Base-by-base conservation (phyloP, 2,888 invertebrate genomes). In the Creontiades dilutus region DNA sequence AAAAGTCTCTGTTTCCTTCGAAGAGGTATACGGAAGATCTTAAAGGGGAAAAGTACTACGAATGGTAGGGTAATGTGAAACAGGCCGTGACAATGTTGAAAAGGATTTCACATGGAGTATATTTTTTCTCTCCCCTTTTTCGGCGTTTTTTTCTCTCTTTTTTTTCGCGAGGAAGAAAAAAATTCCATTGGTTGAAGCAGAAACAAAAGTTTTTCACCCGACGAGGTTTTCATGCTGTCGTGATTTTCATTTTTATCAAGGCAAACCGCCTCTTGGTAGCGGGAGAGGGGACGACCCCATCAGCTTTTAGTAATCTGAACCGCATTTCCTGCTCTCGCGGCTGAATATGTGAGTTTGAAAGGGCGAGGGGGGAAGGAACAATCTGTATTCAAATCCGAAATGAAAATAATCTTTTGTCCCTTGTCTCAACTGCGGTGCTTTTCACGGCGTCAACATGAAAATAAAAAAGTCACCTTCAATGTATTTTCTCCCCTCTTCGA, bases 121-220 rank as follows among this genome's bases (percentile, higher is more conserved):
- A 16, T 61, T 61, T 61, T 61, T 14, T 19, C 3, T 61, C 52
- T 13, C 52, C 11, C 16, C 19, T 9, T n/a, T 61, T 61, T 61
- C n/a, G 9, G 2, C n/a, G 19, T 16, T 61, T 9, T 5, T 19
- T 61, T 61, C n/a, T 19, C 11, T 11, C 11, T 52, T 52, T 52
- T 52, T 37, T 37, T 37, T 37, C 37, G 37, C 19, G 9, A 61
- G n/a, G 9, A 61, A 19, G 9, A 19, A 61, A 61, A 61, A 61
- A 61, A 61, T n/a, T 61, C 19, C 61, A 61, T 61, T 61, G 61
- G 61, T 61, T 61, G 61, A n/a, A 61, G n/a, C 61, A 61, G 61
- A 61, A 61, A 61, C 61, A 61, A 61, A 61, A 61, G 61, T 61
- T 61, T 52, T 61, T 61, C 61, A 61, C n/a, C 61, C 61, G 61